Evolutionary conservation across 2,113 vertebrate species (phyloP).

Genomic region (Neoarius graeffei): DNA sequence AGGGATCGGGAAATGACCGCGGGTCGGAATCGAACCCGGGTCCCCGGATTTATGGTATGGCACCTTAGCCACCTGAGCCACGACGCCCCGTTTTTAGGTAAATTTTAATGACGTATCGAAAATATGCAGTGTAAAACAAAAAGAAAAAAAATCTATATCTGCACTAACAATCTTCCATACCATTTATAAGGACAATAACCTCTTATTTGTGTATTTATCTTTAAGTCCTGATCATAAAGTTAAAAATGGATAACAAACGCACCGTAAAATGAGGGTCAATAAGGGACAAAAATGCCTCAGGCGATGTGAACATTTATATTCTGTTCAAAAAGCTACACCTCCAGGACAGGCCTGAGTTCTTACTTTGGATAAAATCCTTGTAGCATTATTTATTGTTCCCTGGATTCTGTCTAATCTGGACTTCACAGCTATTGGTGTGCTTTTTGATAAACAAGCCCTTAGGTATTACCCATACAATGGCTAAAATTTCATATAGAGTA

Average conservation of each 20-base stretch:
- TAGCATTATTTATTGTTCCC: neutral
- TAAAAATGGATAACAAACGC: constrained; percentile 43
- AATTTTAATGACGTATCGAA: constrained; percentile 64
- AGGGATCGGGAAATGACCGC: too few relatives aligned
- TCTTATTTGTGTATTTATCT: constrained; percentile 44
- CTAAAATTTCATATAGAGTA: neutral
- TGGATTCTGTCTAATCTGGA: neutral
- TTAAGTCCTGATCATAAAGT: constrained; percentile 30
- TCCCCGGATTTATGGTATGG: too few relatives aligned
- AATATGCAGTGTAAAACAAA: constrained; percentile 66
- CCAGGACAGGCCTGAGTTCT: neutral
- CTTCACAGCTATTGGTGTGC: neutral
- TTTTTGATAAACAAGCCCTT: neutral
- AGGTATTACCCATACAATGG: neutral
- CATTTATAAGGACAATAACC: constrained; percentile 53
- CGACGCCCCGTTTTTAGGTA: constrained; percentile 68
- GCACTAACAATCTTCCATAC: constrained; percentile 75
- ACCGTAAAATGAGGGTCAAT: constrained; percentile 5
- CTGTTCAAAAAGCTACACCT: neutral
- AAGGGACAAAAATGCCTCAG: constrained; percentile 32
- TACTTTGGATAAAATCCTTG: neutral
- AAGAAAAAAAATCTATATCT: constrained; percentile 51
- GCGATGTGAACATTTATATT: neutral
- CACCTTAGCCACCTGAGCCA: too few relatives aligned
- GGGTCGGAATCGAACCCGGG: too few relatives aligned